These are phyloP conservation scores for Drosophila diplacantha DNA, from an alignment of 2,888 invertebrate species.

Conservation along the genomic window DNA sequence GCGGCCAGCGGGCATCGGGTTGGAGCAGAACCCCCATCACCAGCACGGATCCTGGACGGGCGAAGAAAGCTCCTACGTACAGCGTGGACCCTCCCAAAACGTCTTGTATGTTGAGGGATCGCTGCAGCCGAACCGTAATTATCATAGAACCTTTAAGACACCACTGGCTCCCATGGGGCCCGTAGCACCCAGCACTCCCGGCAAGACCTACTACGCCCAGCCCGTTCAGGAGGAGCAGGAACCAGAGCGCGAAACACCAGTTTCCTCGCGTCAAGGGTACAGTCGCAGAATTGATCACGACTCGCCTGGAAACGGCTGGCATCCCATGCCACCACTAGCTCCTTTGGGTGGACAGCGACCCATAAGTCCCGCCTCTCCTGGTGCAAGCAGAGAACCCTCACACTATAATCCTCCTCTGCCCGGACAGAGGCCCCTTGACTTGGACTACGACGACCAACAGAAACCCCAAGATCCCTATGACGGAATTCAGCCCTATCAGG, in stretches of 20 bases:
- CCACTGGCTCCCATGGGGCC: conserved; percentile 71
- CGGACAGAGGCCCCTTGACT: conserved; percentile 41
- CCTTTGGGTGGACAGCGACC: conserved; percentile 36
- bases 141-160: conserved; percentile 56
- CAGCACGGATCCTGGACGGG: conserved; percentile 52
- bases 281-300: conserved; percentile 51
- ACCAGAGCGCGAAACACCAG: conserved; percentile 3
- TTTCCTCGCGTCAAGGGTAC: conserved; percentile 51
- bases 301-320: conserved; percentile 35
- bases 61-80: conserved; percentile 52
- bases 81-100: conserved; percentile 57
- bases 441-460: conserved; percentile 25
- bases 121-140: conserved; percentile 74
- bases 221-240: conserved; percentile 64
- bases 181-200: conserved; percentile 42
- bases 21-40: conserved; percentile 15
- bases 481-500: background rate
- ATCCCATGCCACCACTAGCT: conserved; percentile 38
- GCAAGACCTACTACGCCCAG: conserved; percentile 68
- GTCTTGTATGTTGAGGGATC: conserved; percentile 70
- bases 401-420: conserved; percentile 15
- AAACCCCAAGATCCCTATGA: conserved; percentile 12
- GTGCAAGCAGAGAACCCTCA: conserved; percentile 21
- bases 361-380: conserved; percentile 14
- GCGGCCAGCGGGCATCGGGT: conserved; percentile 66